Evolutionary conservation across 2,113 vertebrate genomes (phyloP).

Genomic region (Nycticorax nycticorax): DNA sequence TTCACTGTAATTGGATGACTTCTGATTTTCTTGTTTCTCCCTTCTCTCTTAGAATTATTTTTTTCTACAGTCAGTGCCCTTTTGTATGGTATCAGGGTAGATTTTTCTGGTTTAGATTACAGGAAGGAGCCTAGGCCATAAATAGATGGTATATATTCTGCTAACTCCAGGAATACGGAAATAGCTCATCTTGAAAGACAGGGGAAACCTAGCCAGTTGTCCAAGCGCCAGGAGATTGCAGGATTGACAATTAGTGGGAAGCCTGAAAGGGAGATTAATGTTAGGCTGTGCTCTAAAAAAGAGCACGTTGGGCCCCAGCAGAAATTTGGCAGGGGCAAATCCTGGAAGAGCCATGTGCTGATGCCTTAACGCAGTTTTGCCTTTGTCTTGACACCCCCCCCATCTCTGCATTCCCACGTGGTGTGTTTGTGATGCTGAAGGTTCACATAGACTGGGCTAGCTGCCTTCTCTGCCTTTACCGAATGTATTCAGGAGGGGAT

Average conservation of each 20-base stretch:
- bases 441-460: neutral
- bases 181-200: conserved; percentile 9
- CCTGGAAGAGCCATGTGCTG: neutral
- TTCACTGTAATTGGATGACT: neutral
- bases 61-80: neutral
- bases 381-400: neutral
- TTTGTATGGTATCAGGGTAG: neutral
- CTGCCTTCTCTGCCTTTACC: neutral
- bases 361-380: neutral
- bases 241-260: neutral
- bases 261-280: neutral
- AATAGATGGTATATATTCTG: neutral
- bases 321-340: neutral
- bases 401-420: neutral
- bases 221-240: neutral
- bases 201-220: neutral
- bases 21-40: neutral
- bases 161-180: conserved; percentile 1
- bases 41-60: neutral
- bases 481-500: neutral
- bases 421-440: neutral
- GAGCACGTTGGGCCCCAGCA: neutral
- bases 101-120: neutral
- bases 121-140: neutral
- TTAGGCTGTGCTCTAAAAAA: neutral